A percentile compares a stretch with the other conserved stretches of the same genome.
Conservation (phyloP, 1,140 invertebrate species). For the Drosophila cardini region DNA sequence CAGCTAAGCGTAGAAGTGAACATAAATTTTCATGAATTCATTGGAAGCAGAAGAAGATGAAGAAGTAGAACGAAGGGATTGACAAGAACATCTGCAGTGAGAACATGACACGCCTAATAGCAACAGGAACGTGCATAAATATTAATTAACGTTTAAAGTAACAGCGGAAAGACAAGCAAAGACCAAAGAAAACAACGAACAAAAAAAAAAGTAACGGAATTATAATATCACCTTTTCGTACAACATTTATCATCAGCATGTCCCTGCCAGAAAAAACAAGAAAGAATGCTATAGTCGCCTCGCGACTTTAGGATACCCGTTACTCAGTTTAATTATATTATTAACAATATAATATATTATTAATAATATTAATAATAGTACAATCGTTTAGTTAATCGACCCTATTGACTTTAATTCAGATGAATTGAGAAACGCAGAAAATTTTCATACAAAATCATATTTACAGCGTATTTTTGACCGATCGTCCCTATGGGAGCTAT, state of each 20-base stretch:
- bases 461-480: no score
- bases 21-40: constrained; percentile 1
- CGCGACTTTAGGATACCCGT: no score
- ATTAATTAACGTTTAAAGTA: constrained; percentile 44
- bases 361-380: no score
- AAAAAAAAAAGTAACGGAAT: constrained; percentile 11
- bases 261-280: constrained; percentile 18
- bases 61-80: background rate
- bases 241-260: constrained; percentile 47
- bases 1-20: background rate
- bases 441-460: no score
- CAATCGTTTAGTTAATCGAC: no score
- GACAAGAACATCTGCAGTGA: background rate
- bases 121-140: constrained; percentile 40
- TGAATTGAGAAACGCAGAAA: no score
- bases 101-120: constrained; percentile 16
- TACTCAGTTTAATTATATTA: no score
- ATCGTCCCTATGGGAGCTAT: no score
- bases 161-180: constrained; percentile 12
- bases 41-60: background rate
- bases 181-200: constrained; percentile 8
- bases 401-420: no score
- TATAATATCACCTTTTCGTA: constrained; percentile 32
- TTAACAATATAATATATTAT: no score
- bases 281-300: no score